phyloP scores from a whole-genome alignment of 2,888 invertebrate species.

The Bedellia somnulentella region DNA sequence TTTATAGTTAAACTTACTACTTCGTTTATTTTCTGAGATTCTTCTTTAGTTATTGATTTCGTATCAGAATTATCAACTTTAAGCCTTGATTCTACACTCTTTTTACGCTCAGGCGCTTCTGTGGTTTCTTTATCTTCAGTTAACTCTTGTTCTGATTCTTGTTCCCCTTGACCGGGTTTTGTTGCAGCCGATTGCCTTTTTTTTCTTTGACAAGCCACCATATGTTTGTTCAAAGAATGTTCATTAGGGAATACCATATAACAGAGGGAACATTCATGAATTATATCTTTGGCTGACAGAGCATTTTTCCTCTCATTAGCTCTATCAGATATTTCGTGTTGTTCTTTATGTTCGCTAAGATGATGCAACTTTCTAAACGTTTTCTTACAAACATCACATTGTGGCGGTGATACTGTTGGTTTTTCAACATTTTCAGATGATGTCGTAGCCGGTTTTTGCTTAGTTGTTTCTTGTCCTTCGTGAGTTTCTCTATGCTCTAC shows the following conservation, averaged over 20 bases:
- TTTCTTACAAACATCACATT: conserved; percentile 47
- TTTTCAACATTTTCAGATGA: conserved; percentile 14
- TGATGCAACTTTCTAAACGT: conserved; percentile 44
- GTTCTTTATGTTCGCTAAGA: conserved; percentile 49
- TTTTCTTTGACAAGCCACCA: conserved; percentile 38
- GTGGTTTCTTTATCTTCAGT: background rate
- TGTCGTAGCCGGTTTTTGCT: conserved; percentile 20
- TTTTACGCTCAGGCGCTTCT: no score
- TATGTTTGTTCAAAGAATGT: conserved; percentile 47
- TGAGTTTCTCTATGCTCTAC: conserved; percentile 55
- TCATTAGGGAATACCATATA: conserved; percentile 59
- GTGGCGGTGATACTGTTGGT: conserved; percentile 20
- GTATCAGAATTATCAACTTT: no score
- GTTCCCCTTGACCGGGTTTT: no score
- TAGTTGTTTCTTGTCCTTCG: conserved; percentile 34
- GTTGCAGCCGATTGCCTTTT: no score
- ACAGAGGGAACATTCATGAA: conserved; percentile 52
- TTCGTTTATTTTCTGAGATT: conserved; percentile 11
- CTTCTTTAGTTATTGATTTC: conserved; percentile 8
- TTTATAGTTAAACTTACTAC: no score
- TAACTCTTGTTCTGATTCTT: background rate
- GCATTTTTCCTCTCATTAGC: conserved; percentile 23
- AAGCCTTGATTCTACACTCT: no score
- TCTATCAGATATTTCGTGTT: no score
- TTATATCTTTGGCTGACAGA: conserved; percentile 47